Conservation (phyloP, 2,797 vertebrate genomes). For the Calcarius lapponicus region DNA sequence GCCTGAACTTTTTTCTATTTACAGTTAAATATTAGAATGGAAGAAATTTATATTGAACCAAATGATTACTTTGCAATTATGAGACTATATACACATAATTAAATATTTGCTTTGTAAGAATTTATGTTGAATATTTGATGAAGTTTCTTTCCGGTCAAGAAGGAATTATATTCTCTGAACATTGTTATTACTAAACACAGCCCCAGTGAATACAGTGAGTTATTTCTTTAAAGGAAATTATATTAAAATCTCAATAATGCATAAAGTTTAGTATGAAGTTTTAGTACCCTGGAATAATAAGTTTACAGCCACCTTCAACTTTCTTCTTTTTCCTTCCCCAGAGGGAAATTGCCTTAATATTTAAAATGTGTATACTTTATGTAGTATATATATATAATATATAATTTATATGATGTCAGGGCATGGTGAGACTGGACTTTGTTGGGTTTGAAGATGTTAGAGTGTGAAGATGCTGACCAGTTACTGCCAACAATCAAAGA, state of each 20-base stretch:
- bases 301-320: background rate
- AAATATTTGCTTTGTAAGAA: background rate
- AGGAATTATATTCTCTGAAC: background rate
- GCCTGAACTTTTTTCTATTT: background rate
- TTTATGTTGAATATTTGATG: background rate
- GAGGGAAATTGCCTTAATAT: background rate
- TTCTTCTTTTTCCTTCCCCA: background rate
- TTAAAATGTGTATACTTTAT: background rate
- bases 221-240: background rate
- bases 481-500: background rate
- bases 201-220: background rate
- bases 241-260: conserved; percentile 1
- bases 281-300: background rate
- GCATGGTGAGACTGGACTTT: background rate
- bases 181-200: background rate
- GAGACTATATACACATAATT: background rate
- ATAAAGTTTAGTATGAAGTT: background rate
- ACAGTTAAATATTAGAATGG: background rate
- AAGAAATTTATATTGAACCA: background rate
- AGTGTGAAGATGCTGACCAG: background rate
- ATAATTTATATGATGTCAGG: background rate
- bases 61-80: background rate
- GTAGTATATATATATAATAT: background rate
- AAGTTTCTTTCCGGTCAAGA: background rate
- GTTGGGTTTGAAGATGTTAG: background rate